Base-by-base conservation (phyloP, 2,888 invertebrate species). In the Hydropsyche betteni region DNA sequence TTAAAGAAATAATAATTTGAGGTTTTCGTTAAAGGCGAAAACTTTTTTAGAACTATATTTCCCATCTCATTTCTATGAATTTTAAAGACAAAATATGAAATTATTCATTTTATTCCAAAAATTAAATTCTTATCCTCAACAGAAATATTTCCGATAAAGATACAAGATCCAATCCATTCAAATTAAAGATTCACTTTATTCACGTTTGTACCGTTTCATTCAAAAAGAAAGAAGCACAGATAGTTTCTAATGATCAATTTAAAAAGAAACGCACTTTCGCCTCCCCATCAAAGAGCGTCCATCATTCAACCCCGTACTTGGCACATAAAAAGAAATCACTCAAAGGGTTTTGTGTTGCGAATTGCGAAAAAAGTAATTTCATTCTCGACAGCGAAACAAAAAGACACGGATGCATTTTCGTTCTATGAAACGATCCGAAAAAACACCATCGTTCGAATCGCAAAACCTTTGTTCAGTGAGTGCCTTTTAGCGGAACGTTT, bases 401-500 rank as follows among this genome's bases (percentile, higher is more conserved):
- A 24, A 24, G 24, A 34, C 64, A 64, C 64, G 3, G 34, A 34
- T 64, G 64, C 64, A 64, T 33, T n/a, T 36, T 64, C 44, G 6
- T 44, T 36, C 24, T 10, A 36, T 64, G 2, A 44, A 44, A 44
- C 6, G 44, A 44, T 8, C 10, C 44, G 44, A 64, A 64, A n/a
- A 64, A 64, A 64, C 12, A 24, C 61, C 24, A 24, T 61, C 33
- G 53, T 55, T 71, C 16, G 7, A 71, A 24, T 2, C 58, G 53
- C 16, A 36, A 24, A 50, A 36, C 38, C 72, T n/a, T 55, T 24
- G 51, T 14, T 64, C 69, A 34, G 38, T 61, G 64, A 77, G 72
- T 74, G 71, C 72, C 76, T 70, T 74, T 68, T 61, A 78, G 38
- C 16, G 61, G 34, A 70, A 68, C 44, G 53, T 53, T 51, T 12